These are phyloP conservation scores for Carpatolechia fugitivella DNA, from an alignment of 2,888 invertebrate species.

Conservation along the genomic window DNA sequence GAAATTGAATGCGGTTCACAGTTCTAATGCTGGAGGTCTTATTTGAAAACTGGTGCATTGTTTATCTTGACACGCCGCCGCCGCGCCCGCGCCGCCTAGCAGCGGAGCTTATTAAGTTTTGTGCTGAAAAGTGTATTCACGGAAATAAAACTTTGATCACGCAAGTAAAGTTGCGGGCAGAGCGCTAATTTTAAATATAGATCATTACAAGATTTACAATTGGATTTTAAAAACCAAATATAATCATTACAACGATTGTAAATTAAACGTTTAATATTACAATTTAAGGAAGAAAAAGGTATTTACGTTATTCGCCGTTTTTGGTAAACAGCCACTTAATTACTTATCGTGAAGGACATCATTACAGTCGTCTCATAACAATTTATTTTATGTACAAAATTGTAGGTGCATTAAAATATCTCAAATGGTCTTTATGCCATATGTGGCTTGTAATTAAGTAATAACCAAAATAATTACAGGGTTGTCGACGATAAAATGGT, in stretches of 20 bases:
- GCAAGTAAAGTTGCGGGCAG: too few species aligned
- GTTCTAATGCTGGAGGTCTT: too few species aligned
- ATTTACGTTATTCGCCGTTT: not conserved
- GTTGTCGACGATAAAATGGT: not conserved
- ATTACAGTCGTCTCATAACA: not conserved
- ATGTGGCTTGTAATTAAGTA: not conserved
- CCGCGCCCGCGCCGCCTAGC: too few species aligned
- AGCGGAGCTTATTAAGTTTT: too few species aligned
- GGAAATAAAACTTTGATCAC: too few species aligned
- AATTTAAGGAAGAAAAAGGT: conserved; percentile 1
- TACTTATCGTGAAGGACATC: conserved; percentile 20
- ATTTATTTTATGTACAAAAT: not conserved
- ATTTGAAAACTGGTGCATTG: too few species aligned
- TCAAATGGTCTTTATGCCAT: not conserved
- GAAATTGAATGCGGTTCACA: too few species aligned
- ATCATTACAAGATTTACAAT: too few species aligned
- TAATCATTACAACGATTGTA: not conserved
- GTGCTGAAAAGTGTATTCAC: too few species aligned
- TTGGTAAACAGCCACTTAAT: not conserved
- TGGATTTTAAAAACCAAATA: too few species aligned
- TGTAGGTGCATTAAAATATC: not conserved
- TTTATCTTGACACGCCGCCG: too few species aligned
- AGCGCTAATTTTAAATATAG: too few species aligned
- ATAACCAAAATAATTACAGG: not conserved
- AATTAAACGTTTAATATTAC: not conserved